Conservation (phyloP, 2,113 vertebrate species). For the Cathartes aura region DNA sequence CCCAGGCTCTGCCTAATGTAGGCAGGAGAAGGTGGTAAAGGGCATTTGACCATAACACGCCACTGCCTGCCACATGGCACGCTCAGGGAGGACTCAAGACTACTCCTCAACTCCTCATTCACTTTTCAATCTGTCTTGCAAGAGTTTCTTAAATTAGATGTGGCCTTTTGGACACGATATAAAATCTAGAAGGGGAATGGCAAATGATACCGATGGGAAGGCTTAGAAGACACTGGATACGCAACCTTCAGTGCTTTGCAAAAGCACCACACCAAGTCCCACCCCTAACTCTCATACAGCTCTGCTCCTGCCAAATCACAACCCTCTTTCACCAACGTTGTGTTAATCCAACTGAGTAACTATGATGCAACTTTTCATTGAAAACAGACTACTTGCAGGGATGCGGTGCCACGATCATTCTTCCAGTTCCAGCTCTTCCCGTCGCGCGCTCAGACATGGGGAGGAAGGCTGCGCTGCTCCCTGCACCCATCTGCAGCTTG, state of each 20-base stretch:
- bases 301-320: neutral
- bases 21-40: neutral
- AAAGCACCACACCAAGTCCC: neutral
- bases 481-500: neutral
- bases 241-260: neutral
- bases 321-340: neutral
- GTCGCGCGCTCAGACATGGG: rapidly evolving
- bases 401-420: rapidly evolving
- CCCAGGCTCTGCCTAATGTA: neutral
- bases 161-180: rapidly evolving
- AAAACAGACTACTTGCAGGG: neutral
- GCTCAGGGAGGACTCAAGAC: rapidly evolving
- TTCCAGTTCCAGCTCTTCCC: neutral
- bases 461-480: neutral
- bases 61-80: neutral
- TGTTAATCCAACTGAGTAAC: neutral
- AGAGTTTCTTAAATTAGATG: neutral
- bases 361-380: neutral
- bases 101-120: neutral
- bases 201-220: neutral
- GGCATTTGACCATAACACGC: neutral
- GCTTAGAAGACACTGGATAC: neutral
- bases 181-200: neutral
- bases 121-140: neutral
- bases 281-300: neutral